Evolutionary conservation across 1,140 invertebrate genomes (phyloP).

Genomic region (Panagrolaimus sp.): DNA sequence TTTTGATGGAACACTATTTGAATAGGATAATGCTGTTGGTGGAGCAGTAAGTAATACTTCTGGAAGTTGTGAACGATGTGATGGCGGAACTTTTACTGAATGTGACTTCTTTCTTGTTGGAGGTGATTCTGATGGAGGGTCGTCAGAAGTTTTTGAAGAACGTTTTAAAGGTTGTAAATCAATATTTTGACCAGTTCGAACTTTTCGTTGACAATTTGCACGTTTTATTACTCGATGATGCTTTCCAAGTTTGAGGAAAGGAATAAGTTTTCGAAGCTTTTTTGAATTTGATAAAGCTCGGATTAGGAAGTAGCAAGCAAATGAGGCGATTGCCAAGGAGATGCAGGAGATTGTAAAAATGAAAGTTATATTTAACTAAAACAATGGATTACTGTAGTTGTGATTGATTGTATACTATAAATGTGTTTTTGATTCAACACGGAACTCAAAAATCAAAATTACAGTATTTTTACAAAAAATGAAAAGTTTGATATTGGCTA

Average conservation of each 20-base stretch:
- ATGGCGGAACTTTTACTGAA: no score
- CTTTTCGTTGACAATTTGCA: not conserved
- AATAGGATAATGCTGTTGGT: not conserved
- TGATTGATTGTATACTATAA: no score
- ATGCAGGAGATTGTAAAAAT: constrained; percentile 2
- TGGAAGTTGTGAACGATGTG: not conserved
- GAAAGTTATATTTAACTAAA: constrained; percentile 1
- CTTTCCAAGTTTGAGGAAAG: not conserved
- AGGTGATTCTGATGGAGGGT: not conserved
- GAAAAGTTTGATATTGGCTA: no score
- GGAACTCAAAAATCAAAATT: no score
- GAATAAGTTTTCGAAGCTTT: not conserved
- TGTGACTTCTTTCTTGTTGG: constrained; percentile 1
- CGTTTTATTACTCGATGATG: not conserved
- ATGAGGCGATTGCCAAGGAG: not conserved
- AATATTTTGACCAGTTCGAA: not conserved
- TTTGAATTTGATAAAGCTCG: not conserved
- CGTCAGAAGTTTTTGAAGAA: not conserved
- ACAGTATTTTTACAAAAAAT: no score
- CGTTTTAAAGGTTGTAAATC: not conserved
- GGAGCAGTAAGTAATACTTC: not conserved
- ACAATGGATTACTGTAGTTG: not conserved
- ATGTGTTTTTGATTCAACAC: no score
- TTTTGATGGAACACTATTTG: not conserved
- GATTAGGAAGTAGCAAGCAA: not conserved